Conservation (phyloP, 2,113 vertebrate genomes). For the Polypterus bichir region DNA sequence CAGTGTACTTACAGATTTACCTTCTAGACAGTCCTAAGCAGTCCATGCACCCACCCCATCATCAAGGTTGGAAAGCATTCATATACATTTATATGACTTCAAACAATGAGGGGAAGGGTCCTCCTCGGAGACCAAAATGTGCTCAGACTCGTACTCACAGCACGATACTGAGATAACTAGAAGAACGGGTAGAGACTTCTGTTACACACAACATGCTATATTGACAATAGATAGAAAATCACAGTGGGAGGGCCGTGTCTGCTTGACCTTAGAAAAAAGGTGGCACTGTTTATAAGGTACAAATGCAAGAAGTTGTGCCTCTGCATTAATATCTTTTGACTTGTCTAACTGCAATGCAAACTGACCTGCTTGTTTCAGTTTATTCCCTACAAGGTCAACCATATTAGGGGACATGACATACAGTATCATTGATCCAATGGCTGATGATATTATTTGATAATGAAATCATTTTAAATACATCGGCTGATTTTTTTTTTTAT, state of each 20-base stretch:
- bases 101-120: background rate
- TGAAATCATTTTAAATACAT: conserved; percentile 3
- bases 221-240: background rate
- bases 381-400: conserved; percentile 7
- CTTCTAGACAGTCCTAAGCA: conserved; percentile 6
- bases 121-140: too few relatives aligned
- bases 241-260: background rate
- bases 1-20: conserved; percentile 10
- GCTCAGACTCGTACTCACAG: too few relatives aligned
- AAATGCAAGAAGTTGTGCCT: conserved; percentile 5
- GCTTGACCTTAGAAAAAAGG: background rate
- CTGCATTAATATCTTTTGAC: conserved; percentile 11
- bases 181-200: background rate
- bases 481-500: conserved; percentile 13
- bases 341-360: conserved; percentile 12
- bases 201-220: background rate
- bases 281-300: background rate
- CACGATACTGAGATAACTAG: too few relatives aligned
- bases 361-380: conserved; percentile 11
- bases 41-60: conserved; percentile 10
- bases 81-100: background rate
- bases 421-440: conserved; percentile 5
- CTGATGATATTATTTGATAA: conserved; percentile 11
- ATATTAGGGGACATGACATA: conserved; percentile 4
- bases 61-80: conserved; percentile 8